Evolutionary conservation across 92 coral and sea anemone species (phyloP).

Genomic region (Porites rus): DNA sequence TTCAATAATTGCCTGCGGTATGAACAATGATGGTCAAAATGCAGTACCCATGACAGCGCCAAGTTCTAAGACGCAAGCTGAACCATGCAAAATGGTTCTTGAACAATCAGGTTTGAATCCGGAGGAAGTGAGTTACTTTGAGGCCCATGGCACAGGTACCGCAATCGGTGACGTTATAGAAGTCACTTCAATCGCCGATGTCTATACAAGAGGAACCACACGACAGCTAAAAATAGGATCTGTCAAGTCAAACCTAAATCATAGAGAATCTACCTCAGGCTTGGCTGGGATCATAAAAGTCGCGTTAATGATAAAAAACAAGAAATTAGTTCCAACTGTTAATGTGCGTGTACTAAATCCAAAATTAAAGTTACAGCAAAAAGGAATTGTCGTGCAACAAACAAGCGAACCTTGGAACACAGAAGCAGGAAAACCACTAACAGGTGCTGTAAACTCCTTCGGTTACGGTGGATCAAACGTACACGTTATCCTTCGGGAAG

Average conservation of each 20-base stretch:
- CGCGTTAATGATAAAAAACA: constrained; percentile 81
- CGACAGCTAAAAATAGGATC: constrained; percentile 77
- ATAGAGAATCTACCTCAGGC: constrained; percentile 88
- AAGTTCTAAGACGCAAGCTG: constrained; percentile 79
- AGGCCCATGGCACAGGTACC: constrained; percentile 92
- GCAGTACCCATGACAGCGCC: constrained; percentile 94
- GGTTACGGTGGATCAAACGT: constrained; percentile 94
- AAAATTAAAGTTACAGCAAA: constrained; percentile 69
- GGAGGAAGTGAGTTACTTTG: constrained; percentile 73
- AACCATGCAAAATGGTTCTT: constrained; percentile 58
- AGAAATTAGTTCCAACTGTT: constrained; percentile 74
- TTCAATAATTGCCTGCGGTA: constrained; percentile 85
- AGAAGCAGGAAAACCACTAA: constrained; percentile 61
- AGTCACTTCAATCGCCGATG: constrained; percentile 68
- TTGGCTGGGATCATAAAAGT: constrained; percentile 83
- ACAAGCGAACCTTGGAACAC: constrained; percentile 67
- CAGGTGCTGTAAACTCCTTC: constrained; percentile 84
- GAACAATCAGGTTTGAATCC: constrained; percentile 70
- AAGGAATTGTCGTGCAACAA: constrained; percentile 76
- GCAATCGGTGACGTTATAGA: constrained; percentile 92
- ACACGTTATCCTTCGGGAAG: constrained; percentile 78
- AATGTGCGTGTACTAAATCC: constrained; percentile 67
- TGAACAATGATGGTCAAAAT: constrained; percentile 92
- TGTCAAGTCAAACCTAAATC: constrained; percentile 88
- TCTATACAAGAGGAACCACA: constrained; percentile 54